Evolutionary conservation across 2,888 invertebrate genomes (phyloP), one percentile per base, ranked within the genome.

Genomic region (Koerneria pararmatus): DNA sequence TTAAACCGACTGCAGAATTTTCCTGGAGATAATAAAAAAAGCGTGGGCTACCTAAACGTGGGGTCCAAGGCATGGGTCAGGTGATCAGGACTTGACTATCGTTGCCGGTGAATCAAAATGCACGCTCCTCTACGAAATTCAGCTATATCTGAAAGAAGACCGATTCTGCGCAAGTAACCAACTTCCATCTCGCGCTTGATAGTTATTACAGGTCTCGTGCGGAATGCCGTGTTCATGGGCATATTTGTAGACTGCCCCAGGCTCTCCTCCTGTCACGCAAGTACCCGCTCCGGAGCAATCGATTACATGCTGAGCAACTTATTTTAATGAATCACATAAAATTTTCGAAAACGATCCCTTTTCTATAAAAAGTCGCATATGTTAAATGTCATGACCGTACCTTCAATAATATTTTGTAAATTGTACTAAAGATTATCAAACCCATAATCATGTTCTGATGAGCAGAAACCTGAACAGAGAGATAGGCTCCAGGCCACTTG

Each of bases 191-290:
- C 83, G 84, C 15, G 86, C 86, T 70, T 86, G 86, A 73, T 86
- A 86, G 78, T 86, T 86, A 76, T 86, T 86, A 76, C 86, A 86
- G 1, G 86, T 85, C 69, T 86, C 86, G 72, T 86, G 86, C 27
- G 85, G 85, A 56, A 86, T 85, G 48, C 86, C 86, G 62, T 83
- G 74, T 24, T 83, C 73, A 68, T 86, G 83, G 3, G 86, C 86
- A 73, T 86, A 86, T 54, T 82, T 71, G 75, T 85, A 86, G 15
- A 86, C 86, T 3, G 78, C 82, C 3, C 81, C 71, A 61, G 84
- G 74, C 71, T 81, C 79, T 53, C 83, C 83, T 24, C 84, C 84
- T 63, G 80, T 75, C n/a, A 72, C 75, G 72, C 86, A 86, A 15
- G 81, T 78, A 3, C 86, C 86, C 8, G 86, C 85, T 46, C 80